Base-by-base conservation (phyloP, 2,888 invertebrate genomes). In the Heteropelma amictum region DNA sequence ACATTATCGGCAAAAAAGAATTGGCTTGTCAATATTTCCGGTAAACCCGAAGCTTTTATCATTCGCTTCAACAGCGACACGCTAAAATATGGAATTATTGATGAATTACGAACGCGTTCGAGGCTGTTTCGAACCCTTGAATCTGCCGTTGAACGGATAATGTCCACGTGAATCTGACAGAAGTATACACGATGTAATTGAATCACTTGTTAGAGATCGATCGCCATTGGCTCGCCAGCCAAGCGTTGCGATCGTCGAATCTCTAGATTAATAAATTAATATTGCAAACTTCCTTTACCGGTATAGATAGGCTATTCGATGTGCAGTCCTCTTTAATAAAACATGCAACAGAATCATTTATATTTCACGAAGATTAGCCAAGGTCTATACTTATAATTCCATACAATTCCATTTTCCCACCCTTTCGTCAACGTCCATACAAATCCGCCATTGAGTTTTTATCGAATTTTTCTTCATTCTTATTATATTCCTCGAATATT, bases 151-250 rank as follows among this genome's bases (percentile, higher is more conserved):
- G 35, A 35, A 5, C 26, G 23, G 17, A 35, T 63, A 63, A 23
- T 26, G 47, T 49, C 26, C 49, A 49, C 49, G 38, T 63, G 26
- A 63, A 63, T 38, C 63, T 38, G 63, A 49, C 49, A 35, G 23
- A 26, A 49, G 14, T 49, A n/a, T n/a, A n/a, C n/a, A 47, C 30
- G 12, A 33, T 3, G 63, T 63, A 63, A 49, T 63, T 49, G 49
- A 63, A 63, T 49, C 38, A 49, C 12, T 38, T 10, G 38, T 47
- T 35, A 63, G 23, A 26, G 49, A 63, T 38, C 17, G 63, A 35
- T 49, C 23, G 63, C 49, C 35, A 49, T 38, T 38, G 49, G 38
- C 17, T 30, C 21, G 14, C 49, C 5, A 19, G 60, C 21, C 12
- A 14, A 47, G 14, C 35, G 35, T 45, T 40, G 5, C 12, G 42